Conservation (phyloP, 2,797 vertebrate genomes). For the Tarsius wallacei region DNA sequence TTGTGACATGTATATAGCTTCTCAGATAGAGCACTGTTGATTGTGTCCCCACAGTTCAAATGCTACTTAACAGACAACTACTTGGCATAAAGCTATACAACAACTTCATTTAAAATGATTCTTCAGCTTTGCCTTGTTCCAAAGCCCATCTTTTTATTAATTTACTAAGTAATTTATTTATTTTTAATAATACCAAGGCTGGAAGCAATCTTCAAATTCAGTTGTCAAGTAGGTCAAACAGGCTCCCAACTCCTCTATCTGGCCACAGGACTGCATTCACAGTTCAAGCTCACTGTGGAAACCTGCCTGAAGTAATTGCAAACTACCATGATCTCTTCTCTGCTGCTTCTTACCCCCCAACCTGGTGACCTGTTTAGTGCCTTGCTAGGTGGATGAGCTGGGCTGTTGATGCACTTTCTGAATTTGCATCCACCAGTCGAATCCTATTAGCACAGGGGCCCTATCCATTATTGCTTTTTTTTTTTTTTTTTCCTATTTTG, state of each 20-base stretch:
- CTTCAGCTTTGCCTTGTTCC: background rate
- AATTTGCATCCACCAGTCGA: background rate
- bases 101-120: background rate
- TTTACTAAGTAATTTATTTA: background rate
- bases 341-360: fast-evolving
- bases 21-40: too few relatives aligned
- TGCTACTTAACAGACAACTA: background rate
- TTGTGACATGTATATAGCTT: background rate
- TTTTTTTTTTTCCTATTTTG: background rate
- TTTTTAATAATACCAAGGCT: background rate
- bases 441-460: background rate
- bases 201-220: background rate
- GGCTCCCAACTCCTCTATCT: background rate
- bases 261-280: fast-evolving
- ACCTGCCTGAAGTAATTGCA: background rate
- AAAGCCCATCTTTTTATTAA: background rate
- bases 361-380: too few relatives aligned
- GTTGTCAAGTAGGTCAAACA: background rate
- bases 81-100: background rate
- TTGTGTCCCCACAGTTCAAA: background rate
- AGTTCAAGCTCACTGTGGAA: background rate
- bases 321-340: background rate
- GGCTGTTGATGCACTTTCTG: background rate
- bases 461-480: background rate
- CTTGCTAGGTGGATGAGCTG: background rate